These are phyloP conservation scores for Melangyna quadrimaculata DNA, from an alignment of 2,888 invertebrate genomes.

Conservation along the genomic window DNA sequence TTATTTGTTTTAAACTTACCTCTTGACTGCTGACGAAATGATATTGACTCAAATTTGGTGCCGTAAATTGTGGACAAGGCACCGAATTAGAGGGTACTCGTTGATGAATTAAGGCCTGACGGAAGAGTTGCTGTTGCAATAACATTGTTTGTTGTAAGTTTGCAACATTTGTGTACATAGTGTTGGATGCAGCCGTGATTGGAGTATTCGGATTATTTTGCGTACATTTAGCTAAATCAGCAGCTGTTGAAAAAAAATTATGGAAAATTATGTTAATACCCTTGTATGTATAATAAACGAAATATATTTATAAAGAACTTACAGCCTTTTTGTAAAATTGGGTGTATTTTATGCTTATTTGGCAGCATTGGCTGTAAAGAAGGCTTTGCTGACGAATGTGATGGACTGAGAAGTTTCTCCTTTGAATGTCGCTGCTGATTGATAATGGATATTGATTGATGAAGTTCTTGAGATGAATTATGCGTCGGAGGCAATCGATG, in stretches of 20 bases:
- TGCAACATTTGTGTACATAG: constrained; percentile 87
- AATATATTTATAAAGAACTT: no score
- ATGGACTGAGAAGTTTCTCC: constrained; percentile 55
- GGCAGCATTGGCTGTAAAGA: constrained; percentile 10
- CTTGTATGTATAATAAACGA: no score
- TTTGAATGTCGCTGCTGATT: constrained; percentile 35
- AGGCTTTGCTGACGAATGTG: constrained; percentile 25
- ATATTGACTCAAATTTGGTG: constrained; percentile 84
- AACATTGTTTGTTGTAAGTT: constrained; percentile 87
- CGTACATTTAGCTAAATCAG: constrained; percentile 11
- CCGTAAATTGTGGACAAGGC: constrained; percentile 81
- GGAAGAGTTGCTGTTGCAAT: constrained; percentile 85
- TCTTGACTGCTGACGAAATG: constrained; percentile 84
- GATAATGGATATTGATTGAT: not conserved
- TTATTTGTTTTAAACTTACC: constrained; percentile 78
- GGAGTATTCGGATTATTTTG: constrained; percentile 35
- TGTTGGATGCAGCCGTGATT: constrained; percentile 81
- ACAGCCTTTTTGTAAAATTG: constrained; percentile 35
- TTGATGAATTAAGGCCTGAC: constrained; percentile 81
- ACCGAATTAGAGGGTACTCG: constrained; percentile 64
- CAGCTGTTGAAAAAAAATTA: not conserved
- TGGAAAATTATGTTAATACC: not conserved
- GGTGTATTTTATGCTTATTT: constrained; percentile 29
- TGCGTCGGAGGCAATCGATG: constrained; percentile 41
- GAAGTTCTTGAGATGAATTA: constrained; percentile 14